Base-by-base conservation (phyloP, 64 coral and sea anemone genomes). In the Montipora sp. region DNA sequence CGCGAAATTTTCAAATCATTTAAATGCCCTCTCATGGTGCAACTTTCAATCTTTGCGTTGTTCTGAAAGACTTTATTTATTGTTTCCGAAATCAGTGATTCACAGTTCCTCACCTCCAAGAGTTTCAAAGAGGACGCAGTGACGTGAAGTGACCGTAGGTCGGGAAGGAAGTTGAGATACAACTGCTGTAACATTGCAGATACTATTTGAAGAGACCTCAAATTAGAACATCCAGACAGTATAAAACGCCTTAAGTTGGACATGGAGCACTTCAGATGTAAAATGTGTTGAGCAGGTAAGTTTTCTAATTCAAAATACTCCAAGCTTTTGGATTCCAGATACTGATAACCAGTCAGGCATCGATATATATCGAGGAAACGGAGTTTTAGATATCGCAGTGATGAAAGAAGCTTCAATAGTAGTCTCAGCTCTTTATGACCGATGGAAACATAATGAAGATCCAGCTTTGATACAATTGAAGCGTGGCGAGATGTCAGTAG, bases 241-340 rank as follows among this genome's bases (percentile, higher is more conserved):
- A 18, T 47, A 4, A 84, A 20, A 8, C 23, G 5, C 24, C 81
- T 84, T n/a, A 84, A 68, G 22, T 84, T 68, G 24, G 81, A 59
- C 81, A 84, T 84, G 5, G 81, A 84, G 45, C 81, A 84, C 19
- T 84, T 84, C 15, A 84, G 68, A 47, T 63, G 27, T 7, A 69
- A 16, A 47, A 84, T 84, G 45, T 84, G 63, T 21, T 67, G 60
- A 6, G 81, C 81, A 19, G 81, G 81, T 84, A 84, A n/a, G 60
- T 68, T 63, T 48, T 84, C 59, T 15, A 84, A 47, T 61, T 68
- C 60, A 47, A 67, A 84, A 68, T 66, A 48, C 46, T 84, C 36
- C 81, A 84, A 47, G 81, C 59, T 84, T 36, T 84, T 84, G 12
- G 81, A 84, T 46, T 84, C 81, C 45, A 84, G 81, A 36, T 84